Base-by-base conservation (phyloP, 2,797 vertebrate genomes). In the Brachymystax lenok region DNA sequence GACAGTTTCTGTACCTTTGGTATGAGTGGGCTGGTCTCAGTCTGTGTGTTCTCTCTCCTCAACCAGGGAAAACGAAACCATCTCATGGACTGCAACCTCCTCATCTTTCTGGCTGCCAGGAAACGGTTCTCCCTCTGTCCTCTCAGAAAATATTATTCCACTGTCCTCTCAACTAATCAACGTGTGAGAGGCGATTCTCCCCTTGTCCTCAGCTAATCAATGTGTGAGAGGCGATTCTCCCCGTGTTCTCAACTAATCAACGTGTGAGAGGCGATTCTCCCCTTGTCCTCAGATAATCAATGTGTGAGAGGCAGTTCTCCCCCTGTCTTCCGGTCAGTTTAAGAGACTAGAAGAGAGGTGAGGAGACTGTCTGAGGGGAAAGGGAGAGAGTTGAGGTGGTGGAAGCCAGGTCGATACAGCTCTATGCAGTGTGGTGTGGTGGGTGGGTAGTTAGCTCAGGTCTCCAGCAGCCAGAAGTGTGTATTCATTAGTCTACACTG, bases 11-110 rank as follows among this genome's bases (percentile, higher is more conserved):
- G 82, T 91, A 98, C 96, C 95, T 96, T 95, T 59, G 94, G 83
- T 76, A 98, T 87, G 72, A 98, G 93, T 0, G 92, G 94, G 71
- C 87, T 93, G 74, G 79, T 88, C 85, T 97, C 94, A 24, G 81
- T 78, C 14, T 79, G 80, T 0, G 73, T 24, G 3, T 76, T 71
- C 7, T 79, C 86, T 74, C 75, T 84, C 30, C 63, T 84, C 6
- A 68, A 75, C 92, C 90, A 90, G 0, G 84, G 86, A 76, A 89
- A 89, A 72, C 66, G 40, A 75, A 91, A 79, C 46, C 73, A 79
- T 74, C 83, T 87, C 16, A 77, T 51, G 27, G 10, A 0, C 13
- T 82, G 83, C 81, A 90, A 86, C 46, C 66, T 80, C 66, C 77
- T 85, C 91, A 94, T 94, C 5, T 74, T 87, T 80, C 81, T 69